Percentiles rank a stretch among this genome's conserved stretches.
phyloP scores from a whole-genome alignment of 2,888 invertebrate genomes.

The Volucella inflata region DNA sequence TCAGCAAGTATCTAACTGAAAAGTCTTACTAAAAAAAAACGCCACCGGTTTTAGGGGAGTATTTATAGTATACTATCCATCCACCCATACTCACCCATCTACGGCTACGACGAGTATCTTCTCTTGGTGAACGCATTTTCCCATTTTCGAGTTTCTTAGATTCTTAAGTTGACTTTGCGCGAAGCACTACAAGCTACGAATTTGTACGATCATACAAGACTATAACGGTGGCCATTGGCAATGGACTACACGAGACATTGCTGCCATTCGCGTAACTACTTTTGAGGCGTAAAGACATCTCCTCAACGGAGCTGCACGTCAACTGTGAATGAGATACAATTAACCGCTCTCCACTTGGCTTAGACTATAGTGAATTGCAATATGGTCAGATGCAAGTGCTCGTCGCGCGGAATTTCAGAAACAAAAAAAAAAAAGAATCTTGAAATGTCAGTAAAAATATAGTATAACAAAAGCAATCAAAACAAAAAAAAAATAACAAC shows the following conservation, averaged over 20 bases:
- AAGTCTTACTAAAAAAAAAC: background rate
- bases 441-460: slow-evolving; percentile 40
- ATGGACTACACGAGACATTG: slow-evolving; percentile 60
- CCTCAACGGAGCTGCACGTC: slow-evolving; percentile 14
- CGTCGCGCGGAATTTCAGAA: slow-evolving; percentile 25
- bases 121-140: slow-evolving; percentile 34
- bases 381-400: slow-evolving; percentile 57
- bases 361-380: slow-evolving; percentile 30
- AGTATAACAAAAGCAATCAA: background rate
- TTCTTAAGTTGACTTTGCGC: slow-evolving; percentile 65
- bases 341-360: background rate
- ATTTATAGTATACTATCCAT: background rate
- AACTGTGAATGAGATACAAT: slow-evolving; percentile 29
- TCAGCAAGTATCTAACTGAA: slow-evolving; percentile 16
- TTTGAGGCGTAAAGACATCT: slow-evolving; percentile 67
- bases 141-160: slow-evolving; percentile 58
- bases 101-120: slow-evolving; percentile 16
- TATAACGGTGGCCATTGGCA: slow-evolving; percentile 50
- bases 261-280: slow-evolving; percentile 67
- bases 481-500: slow-evolving; percentile 15
- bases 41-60: slow-evolving; percentile 1
- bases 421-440: background rate
- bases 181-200: slow-evolving; percentile 28
- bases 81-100: background rate
- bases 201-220: too few species aligned